Percentiles rank a stretch among this genome's conserved stretches.
Conservation (phyloP, 2,113 vertebrate genomes). For the Sebastes fasciatus region DNA sequence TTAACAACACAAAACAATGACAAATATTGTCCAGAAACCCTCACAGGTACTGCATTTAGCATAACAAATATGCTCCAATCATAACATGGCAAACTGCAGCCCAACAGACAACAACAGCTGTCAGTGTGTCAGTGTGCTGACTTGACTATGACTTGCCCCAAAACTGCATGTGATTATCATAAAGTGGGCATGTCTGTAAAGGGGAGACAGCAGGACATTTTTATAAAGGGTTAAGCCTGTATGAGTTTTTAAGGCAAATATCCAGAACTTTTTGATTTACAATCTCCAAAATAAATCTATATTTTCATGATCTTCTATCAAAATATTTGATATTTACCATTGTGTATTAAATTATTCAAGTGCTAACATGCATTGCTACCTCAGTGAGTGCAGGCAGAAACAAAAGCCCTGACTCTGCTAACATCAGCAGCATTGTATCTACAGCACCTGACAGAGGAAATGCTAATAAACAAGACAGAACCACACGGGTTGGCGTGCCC, state of each 20-base stretch:
- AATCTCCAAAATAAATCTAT: background rate
- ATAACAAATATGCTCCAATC: no score
- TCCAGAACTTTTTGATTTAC: background rate
- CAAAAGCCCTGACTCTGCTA: slow-evolving; percentile 38
- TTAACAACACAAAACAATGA: no score
- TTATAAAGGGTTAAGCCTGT: no score
- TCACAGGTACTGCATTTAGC: no score
- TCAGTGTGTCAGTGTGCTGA: no score
- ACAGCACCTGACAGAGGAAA: slow-evolving; percentile 62
- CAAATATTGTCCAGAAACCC: no score
- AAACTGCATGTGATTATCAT: no score
- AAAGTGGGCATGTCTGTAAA: no score
- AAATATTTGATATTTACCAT: background rate
- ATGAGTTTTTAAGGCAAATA: background rate
- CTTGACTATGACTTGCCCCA: no score
- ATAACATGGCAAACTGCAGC: no score
- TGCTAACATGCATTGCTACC: background rate
- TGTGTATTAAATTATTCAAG: slow-evolving; percentile 26
- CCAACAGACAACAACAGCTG: no score
- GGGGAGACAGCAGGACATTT: no score
- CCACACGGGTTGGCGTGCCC: slow-evolving; percentile 24
- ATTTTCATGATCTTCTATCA: background rate
- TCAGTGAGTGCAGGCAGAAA: background rate
- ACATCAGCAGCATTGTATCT: slow-evolving; percentile 43
- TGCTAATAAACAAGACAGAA: slow-evolving; percentile 68